These are phyloP conservation scores for Agrochola lychnidis DNA, from an alignment of 2,888 invertebrate species.

Conservation along the genomic window DNA sequence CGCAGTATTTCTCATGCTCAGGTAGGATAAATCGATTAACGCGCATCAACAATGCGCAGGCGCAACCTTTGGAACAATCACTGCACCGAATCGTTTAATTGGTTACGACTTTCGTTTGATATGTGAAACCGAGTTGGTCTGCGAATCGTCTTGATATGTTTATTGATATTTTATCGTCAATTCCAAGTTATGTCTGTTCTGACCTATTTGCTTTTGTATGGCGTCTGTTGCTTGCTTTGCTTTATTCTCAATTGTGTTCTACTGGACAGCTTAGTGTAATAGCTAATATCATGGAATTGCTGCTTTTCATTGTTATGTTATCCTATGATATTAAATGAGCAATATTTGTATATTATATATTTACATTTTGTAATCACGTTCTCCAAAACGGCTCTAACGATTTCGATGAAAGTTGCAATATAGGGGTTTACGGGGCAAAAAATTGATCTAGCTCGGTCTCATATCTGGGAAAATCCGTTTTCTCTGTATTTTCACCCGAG, in stretches of 20 bases:
- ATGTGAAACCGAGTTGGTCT: constrained; percentile 62
- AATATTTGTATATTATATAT: no score
- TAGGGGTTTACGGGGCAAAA: no score
- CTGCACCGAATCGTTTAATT: constrained; percentile 59
- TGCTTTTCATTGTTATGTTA: constrained; percentile 12
- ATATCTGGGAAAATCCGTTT: no score
- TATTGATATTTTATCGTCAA: constrained; percentile 68
- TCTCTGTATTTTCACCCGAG: no score
- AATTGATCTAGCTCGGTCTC: no score
- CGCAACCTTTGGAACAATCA: constrained; percentile 53
- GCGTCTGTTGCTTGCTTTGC: constrained; percentile 31
- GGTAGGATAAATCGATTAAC: constrained; percentile 33
- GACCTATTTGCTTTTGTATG: constrained; percentile 60
- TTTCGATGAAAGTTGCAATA: no score
- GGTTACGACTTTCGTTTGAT: constrained; percentile 71
- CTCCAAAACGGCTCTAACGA: no score
- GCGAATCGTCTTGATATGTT: constrained; percentile 66
- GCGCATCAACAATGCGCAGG: constrained; percentile 33
- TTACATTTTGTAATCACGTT: no score
- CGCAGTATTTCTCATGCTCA: constrained; percentile 8
- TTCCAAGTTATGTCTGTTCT: constrained; percentile 53
- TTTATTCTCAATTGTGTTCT: constrained; percentile 50
- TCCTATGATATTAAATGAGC: no score
- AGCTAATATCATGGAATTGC: not conserved
- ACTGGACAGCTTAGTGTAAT: constrained; percentile 25